These are phyloP conservation scores for Musca domestica DNA, from an alignment of 1,140 invertebrate species.

Conservation along the genomic window DNA sequence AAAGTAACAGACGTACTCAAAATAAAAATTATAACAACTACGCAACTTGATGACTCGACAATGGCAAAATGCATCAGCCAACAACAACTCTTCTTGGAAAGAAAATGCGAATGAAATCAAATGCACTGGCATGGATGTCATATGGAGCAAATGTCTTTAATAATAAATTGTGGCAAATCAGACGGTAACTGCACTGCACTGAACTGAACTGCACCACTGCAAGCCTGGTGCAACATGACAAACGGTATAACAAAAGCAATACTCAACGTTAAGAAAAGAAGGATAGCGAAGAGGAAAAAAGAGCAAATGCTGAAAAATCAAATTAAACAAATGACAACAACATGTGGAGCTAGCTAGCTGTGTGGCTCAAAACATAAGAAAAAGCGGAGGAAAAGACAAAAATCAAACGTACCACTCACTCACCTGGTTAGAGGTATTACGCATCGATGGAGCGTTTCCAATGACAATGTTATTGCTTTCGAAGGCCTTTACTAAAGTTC, in stretches of 20 bases:
- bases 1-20: no score
- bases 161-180: conserved; percentile 25
- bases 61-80: no score
- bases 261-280: background rate
- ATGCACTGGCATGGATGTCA: conserved; percentile 5
- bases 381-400: background rate
- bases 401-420: no score
- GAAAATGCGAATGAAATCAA: no score
- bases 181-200: background rate
- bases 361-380: background rate
- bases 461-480: no score
- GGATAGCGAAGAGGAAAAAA: background rate
- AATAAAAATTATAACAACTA: no score
- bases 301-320: conserved; percentile 2
- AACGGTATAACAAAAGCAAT: background rate
- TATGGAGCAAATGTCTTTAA: conserved; percentile 22
- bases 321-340: conserved; percentile 23
- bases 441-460: no score
- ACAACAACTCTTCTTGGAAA: no score
- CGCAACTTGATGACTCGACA: no score
- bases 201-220: no score
- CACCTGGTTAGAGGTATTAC: no score
- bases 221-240: background rate
- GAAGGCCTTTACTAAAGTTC: no score
- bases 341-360: conserved; percentile 11